phyloP scores from a whole-genome alignment of 1,140 invertebrate genomes.

The Aphis gossypii region DNA sequence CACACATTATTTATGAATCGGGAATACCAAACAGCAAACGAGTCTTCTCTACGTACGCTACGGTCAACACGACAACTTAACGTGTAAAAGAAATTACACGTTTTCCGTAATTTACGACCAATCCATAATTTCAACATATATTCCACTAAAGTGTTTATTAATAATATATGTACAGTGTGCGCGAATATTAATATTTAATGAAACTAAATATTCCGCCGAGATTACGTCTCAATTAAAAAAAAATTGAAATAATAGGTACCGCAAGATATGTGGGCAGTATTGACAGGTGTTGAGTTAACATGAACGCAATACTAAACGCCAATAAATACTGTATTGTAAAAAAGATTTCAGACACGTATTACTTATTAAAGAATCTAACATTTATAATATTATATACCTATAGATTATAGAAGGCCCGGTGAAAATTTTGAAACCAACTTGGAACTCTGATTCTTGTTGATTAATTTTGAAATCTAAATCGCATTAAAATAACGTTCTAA shows the following conservation, averaged over 20 bases:
- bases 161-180: neutral
- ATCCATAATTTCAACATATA: neutral
- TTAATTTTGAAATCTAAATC: neutral
- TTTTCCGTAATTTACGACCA: conserved; percentile 27
- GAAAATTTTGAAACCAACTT: neutral
- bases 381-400: neutral
- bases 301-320: neutral
- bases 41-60: neutral
- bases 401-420: neutral
- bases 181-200: conserved; percentile 31
- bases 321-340: neutral
- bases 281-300: neutral
- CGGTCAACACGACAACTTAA: neutral
- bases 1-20: neutral
- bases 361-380: neutral
- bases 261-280: neutral
- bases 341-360: neutral
- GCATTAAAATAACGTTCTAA: neutral
- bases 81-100: conserved; percentile 23
- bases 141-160: neutral
- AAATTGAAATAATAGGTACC: neutral
- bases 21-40: neutral
- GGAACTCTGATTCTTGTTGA: neutral
- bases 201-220: neutral
- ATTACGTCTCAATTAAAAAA: conserved; percentile 35